Conservation (phyloP, 2,888 invertebrate species). For the Cylindroiulus punctatus region DNA sequence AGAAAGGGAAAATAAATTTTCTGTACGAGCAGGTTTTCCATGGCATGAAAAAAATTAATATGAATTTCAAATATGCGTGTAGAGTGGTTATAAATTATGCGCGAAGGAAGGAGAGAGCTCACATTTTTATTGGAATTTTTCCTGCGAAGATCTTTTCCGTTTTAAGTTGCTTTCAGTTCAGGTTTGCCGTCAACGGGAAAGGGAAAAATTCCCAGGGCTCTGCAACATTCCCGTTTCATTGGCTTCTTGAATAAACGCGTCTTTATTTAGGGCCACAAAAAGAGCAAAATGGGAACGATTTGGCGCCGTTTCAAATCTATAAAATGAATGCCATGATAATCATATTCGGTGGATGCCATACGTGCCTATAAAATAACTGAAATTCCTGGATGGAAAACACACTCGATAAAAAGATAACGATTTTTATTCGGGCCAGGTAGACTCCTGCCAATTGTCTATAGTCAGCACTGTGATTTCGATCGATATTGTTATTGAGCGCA, state of each 20-base stretch:
- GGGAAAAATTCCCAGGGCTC: neutral
- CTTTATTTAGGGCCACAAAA: neutral
- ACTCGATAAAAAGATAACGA: neutral
- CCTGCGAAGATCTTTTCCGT: neutral
- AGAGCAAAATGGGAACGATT: conserved; percentile 36
- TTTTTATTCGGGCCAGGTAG: neutral
- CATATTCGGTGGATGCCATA: conserved; percentile 10
- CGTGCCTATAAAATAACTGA: conserved; percentile 6
- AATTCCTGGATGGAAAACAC: neutral
- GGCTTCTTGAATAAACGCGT: conserved; percentile 36
- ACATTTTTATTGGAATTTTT: neutral
- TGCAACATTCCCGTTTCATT: neutral
- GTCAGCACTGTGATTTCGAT: neutral
- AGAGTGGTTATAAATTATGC: neutral
- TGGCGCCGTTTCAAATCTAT: conserved; percentile 36
- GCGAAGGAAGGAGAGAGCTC: neutral
- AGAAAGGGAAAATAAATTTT: neutral
- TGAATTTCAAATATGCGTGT: neutral
- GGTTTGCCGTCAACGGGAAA: neutral
- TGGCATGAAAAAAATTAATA: neutral
- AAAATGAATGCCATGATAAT: conserved; percentile 26
- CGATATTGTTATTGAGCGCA: neutral
- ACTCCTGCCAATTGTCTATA: neutral
- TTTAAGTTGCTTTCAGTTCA: neutral
- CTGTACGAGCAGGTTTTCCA: neutral